phyloP scores from a whole-genome alignment of 2,797 vertebrate species.

The Pelodytes ibericus region DNA sequence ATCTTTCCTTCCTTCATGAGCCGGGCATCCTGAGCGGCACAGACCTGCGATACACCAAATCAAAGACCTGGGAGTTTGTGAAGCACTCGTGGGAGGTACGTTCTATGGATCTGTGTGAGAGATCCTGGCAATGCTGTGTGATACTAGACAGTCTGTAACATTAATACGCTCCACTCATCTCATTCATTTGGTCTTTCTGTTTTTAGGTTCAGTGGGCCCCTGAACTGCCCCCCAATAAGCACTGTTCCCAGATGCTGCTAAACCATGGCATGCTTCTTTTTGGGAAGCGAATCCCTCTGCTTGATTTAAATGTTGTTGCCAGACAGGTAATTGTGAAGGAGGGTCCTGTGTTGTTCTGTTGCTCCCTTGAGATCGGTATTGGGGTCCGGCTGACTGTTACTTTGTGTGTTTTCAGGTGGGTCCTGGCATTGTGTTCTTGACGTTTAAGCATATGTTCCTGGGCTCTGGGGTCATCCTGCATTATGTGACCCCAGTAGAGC shows the following conservation, averaged over 20 bases:
- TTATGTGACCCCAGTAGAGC: conserved; percentile 81
- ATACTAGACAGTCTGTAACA: no score
- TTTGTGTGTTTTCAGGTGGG: conserved; percentile 74
- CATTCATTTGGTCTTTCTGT: no score
- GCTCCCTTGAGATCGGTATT: no score
- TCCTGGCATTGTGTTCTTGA: conserved; percentile 79
- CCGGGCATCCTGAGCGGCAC: conserved; percentile 74
- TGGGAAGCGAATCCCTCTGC: conserved; percentile 69
- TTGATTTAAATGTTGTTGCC: conserved; percentile 74
- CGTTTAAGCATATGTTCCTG: conserved; percentile 75
- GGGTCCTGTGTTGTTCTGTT: neutral
- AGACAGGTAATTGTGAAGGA: conserved; percentile 57
- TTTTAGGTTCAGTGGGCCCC: conserved; percentile 77
- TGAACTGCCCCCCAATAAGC: conserved; percentile 72
- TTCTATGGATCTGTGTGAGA: no score
- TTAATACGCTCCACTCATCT: no score
- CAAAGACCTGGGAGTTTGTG: conserved; percentile 76
- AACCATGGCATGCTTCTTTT: conserved; percentile 75
- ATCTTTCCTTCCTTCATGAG: conserved; percentile 77
- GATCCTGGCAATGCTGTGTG: no score
- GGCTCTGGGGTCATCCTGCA: conserved; percentile 81
- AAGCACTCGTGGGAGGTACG: conserved; percentile 82
- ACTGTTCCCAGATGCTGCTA: conserved; percentile 80
- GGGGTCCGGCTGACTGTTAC: no score
- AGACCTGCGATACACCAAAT: conserved; percentile 78